Conservation (phyloP, 2,888 invertebrate species). For the Tenthredo notha region DNA sequence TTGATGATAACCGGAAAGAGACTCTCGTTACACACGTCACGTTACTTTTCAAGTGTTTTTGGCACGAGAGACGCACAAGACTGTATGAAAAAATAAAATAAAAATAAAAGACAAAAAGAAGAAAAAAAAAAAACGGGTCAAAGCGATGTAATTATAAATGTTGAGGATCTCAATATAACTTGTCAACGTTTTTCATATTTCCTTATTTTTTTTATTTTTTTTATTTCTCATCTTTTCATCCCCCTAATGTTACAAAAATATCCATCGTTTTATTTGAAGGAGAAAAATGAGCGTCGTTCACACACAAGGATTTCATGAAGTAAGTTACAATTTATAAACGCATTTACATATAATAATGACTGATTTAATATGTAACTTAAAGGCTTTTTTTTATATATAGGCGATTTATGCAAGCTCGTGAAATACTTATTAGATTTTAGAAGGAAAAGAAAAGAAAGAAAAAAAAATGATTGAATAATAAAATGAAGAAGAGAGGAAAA, state of each 20-base stretch:
- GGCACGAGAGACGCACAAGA: background rate
- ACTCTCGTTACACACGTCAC: constrained; percentile 10
- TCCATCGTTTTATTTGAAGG: background rate
- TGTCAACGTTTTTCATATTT: background rate
- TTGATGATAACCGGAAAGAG: constrained; percentile 18
- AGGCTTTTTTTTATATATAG: background rate
- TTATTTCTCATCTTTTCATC: background rate
- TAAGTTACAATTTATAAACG: constrained; percentile 1
- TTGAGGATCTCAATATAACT: background rate
- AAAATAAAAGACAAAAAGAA: background rate
- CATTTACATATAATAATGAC: background rate
- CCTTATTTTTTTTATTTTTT: background rate
- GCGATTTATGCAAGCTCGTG: background rate
- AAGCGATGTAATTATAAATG: background rate
- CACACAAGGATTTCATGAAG: background rate
- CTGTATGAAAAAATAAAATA: background rate
- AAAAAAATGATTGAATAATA: background rate
- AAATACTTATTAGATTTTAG: background rate
- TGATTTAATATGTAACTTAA: background rate
- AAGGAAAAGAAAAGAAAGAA: background rate
- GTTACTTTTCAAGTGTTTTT: background rate
- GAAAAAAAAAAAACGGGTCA: background rate
- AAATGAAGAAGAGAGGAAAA: background rate
- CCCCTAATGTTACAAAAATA: background rate
- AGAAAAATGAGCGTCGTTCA: background rate